Base-by-base conservation (phyloP, 2,797 vertebrate genomes). In the Enteromius trimaculatus region DNA sequence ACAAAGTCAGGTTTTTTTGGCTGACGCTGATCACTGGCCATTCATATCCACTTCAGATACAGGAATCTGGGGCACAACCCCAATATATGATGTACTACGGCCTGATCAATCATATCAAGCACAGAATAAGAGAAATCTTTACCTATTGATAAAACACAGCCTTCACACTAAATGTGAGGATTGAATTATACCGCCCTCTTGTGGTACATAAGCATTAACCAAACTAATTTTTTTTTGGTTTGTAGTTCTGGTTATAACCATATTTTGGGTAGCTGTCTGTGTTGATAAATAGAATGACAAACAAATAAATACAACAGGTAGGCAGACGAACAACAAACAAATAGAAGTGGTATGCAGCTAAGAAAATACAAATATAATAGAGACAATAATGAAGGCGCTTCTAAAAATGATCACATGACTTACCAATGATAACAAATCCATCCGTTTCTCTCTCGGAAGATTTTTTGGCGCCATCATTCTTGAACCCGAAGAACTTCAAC, bases 341-440 rank as follows among this genome's bases (percentile, higher is more conserved):
- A 3, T 3, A 70, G 23, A 72, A 1, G 5, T 23, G 53, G 9
- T 11, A 49, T 26, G 29, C 42, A 34, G 14, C 9, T 21, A 26
- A 47, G 0, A 51, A 21, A 71, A 71, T 3, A 9, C 65, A 9
- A 29, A 60, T 3, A 21, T 31, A 31, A 14, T 31, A 0, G 14
- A 16, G 0, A 39, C 42, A 62, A 26, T 3, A 2, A 51, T 10
- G 19, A 60, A 70, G 29, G 1, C 53, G 21, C 9, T 31, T 47
- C 7, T 47, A n/a, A 39, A 42, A 60, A 68, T 68, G 58, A 16
- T 65, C 21, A 0, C 5, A 58, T 83, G 1, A 34, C 97, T 96
- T 88, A 99, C 98, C 97, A 79, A 99, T 82, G 65, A 98, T 89
- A 83, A 99, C 95, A 90, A 99, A 99, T 71, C 96, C 98, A 89